These are phyloP conservation scores for Cloeon dipterum DNA, from an alignment of 2,888 invertebrate genomes.

Conservation along the genomic window DNA sequence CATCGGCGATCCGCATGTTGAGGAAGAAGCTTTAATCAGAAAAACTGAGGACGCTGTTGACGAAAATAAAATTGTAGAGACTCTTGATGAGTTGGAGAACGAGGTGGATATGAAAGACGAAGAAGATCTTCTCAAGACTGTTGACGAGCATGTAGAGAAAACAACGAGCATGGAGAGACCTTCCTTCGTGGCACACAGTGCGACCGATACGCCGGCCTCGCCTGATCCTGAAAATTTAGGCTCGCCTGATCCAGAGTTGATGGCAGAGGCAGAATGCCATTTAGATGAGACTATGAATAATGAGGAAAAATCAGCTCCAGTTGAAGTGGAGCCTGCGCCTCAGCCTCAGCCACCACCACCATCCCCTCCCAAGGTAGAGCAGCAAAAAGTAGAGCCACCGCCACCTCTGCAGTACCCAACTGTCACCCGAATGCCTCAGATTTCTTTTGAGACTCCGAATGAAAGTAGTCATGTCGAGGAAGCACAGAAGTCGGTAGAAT, in stretches of 20 bases:
- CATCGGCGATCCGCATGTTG: not conserved
- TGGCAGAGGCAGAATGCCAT: conserved; percentile 1
- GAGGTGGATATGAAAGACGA: not conserved
- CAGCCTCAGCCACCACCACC: not conserved
- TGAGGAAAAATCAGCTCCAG: not conserved
- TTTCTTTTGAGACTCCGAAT: conserved; percentile 35
- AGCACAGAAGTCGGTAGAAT: conserved; percentile 27
- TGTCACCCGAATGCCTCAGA: conserved; percentile 19
- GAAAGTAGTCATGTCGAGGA: conserved; percentile 47
- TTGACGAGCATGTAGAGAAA: conserved; percentile 11
- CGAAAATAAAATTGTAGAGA: not conserved
- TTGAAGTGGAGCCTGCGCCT: not conserved
- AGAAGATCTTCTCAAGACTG: conserved; percentile 4
- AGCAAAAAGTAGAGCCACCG: conserved; percentile 6
- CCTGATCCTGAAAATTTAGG: not conserved
- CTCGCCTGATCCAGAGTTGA: not conserved
- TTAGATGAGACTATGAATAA: not conserved
- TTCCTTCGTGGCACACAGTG: not conserved
- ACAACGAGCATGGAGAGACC: not conserved
- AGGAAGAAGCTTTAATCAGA: not conserved
- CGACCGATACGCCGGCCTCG: conserved; percentile 1
- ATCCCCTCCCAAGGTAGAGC: not conserved
- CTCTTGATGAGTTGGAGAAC: conserved; percentile 3
- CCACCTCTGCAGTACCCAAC: conserved; percentile 9
- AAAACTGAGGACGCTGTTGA: not conserved